Conservation (phyloP, 2,888 invertebrate species). For the Phortica magna region DNA sequence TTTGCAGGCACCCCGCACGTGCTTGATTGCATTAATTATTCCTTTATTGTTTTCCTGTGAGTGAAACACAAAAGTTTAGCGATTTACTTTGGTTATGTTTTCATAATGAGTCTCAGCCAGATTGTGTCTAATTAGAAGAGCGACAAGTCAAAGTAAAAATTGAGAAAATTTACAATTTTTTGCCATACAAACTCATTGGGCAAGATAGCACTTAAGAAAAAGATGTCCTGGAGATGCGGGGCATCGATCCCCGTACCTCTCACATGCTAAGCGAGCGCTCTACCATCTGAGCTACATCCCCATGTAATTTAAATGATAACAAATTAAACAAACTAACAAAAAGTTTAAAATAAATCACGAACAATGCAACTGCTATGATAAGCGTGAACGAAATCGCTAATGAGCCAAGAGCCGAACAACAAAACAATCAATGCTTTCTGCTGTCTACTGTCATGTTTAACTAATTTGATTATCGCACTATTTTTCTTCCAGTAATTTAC, state of each 20-base stretch:
- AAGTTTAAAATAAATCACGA: background rate
- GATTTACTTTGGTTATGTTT: slow-evolving; percentile 35
- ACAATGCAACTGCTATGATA: slow-evolving; percentile 45
- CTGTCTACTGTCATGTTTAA: too few relatives aligned
- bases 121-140: slow-evolving; percentile 35
- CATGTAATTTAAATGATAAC: slow-evolving; percentile 40
- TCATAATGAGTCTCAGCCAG: slow-evolving; percentile 39
- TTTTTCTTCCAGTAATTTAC: too few relatives aligned
- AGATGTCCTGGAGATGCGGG: slow-evolving; percentile 76
- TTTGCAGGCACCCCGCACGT: slow-evolving; percentile 51
- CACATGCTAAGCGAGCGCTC: slow-evolving; percentile 79
- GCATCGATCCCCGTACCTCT: slow-evolving; percentile 79
- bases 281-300: slow-evolving; percentile 79
- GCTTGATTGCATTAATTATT: slow-evolving; percentile 76
- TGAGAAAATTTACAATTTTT: background rate
- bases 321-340: background rate
- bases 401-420: slow-evolving; percentile 41
- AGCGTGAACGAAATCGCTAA: slow-evolving; percentile 47
- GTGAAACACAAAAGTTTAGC: slow-evolving; percentile 33
- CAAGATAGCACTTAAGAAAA: too few relatives aligned
- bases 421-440: too few relatives aligned
- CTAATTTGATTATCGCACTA: too few relatives aligned
- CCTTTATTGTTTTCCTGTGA: slow-evolving; percentile 60
- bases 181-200: too few relatives aligned
- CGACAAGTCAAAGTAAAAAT: slow-evolving; percentile 1